Evolutionary conservation across 1,140 invertebrate species (phyloP).

Genomic region (Dendroctonus valens): DNA sequence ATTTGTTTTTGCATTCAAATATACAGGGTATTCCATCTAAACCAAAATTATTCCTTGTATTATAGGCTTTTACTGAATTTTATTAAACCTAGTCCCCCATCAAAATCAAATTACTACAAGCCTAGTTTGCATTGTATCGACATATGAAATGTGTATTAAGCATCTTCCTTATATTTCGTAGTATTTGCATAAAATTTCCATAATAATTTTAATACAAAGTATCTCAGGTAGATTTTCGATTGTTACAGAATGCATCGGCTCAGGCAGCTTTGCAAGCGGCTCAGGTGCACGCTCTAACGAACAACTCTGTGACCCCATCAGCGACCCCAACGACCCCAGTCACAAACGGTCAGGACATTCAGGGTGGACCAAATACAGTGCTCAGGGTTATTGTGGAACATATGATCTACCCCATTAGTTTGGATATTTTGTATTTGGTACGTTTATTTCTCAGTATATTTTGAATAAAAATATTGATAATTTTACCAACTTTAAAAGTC

Average conservation of each 20-base stretch:
- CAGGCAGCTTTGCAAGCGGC: constrained; percentile 82
- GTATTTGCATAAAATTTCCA: too few species aligned
- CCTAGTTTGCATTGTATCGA: too few species aligned
- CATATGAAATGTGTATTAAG: too few species aligned
- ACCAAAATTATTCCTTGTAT: too few species aligned
- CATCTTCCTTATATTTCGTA: too few species aligned
- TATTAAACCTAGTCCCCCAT: too few species aligned
- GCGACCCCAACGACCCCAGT: constrained; percentile 51
- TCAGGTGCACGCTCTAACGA: constrained; percentile 65
- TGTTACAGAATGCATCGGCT: constrained; percentile 63
- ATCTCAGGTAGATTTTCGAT: neutral
- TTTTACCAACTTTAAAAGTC: too few species aligned
- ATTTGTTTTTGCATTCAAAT: too few species aligned
- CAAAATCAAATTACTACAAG: too few species aligned
- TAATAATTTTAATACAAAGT: too few species aligned
- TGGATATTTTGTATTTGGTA: constrained; percentile 93
- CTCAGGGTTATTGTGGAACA: constrained; percentile 97
- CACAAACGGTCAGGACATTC: constrained; percentile 65
- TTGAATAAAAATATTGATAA: neutral
- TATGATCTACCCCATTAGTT: constrained; percentile 95
- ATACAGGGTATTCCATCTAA: too few species aligned
- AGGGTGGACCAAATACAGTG: constrained; percentile 93
- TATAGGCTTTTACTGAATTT: too few species aligned
- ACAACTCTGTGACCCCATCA: constrained; percentile 47
- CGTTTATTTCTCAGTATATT: constrained; percentile 35